A percentile compares a stretch with the other conserved stretches of the same genome.
These are phyloP conservation scores for Adineta ricciae DNA, from an alignment of 2,888 invertebrate genomes.

Conservation along the genomic window DNA sequence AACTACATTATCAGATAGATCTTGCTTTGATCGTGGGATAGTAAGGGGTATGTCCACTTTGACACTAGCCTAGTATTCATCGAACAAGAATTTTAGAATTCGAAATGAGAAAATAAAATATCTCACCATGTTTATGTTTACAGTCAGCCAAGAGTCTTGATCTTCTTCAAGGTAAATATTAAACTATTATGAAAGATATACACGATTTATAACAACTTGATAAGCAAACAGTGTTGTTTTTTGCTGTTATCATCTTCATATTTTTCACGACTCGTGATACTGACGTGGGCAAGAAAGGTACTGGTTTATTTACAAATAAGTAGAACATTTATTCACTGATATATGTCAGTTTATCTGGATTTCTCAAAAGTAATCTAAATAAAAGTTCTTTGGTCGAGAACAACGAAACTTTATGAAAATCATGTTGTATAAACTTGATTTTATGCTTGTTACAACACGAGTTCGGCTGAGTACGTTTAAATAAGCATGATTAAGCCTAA, in stretches of 20 bases:
- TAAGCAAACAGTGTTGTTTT: neutral
- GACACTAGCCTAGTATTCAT: neutral
- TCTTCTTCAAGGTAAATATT: neutral
- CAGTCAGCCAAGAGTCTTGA: neutral
- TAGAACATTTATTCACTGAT: neutral
- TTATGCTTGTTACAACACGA: neutral
- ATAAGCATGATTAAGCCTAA: neutral
- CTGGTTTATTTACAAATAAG: neutral
- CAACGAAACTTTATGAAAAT: neutral
- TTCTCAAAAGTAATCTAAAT: too few relatives aligned
- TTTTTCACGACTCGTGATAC: neutral
- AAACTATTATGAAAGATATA: neutral
- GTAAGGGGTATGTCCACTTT: neutral
- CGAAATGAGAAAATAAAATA: neutral
- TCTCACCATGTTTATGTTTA: neutral
- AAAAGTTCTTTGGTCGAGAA: too few relatives aligned
- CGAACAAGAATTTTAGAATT: neutral
- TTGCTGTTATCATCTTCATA: neutral
- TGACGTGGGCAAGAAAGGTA: neutral
- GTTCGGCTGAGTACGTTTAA: neutral
- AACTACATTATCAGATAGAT: neutral
- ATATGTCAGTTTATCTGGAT: neutral
- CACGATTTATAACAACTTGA: neutral
- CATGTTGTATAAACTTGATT: neutral
- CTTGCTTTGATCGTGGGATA: neutral